Base-by-base conservation (phyloP, 2,888 invertebrate species). In the Agrochola lychnidis region DNA sequence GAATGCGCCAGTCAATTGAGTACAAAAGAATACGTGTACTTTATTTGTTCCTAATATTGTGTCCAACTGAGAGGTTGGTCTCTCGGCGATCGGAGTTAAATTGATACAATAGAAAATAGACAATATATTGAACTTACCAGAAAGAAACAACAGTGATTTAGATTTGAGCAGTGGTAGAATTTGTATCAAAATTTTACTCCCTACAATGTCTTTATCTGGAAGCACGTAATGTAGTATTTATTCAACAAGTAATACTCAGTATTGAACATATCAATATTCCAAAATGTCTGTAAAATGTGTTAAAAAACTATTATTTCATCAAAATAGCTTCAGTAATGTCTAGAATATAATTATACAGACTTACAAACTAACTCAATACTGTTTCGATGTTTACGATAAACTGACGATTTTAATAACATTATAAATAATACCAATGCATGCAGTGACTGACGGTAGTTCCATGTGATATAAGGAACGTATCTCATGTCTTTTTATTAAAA, bases 201-300 rank as follows among this genome's bases (percentile, higher is more conserved):
- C 69, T 76, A 79, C 48, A 69, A 75, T 76, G 70, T 84, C 67
- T 87, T 83, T 85, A 83, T 84, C 81, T 89, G 91, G 91, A 93
- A 93, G 91, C 91, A 89, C 90, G 85, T 81, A 48, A 56, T 66
- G 51, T 42, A 51, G 40, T 42, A 62, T 56, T 71, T 45, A 78
- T 40, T 59, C 42, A 73, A 53, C n/a, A 78, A 70, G 57, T 73
- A 73, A 63, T 68, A 84, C 73, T 84, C 48, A 63, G 57, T 76
- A 79, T 73, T 83, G 78, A 70, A 75, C 64, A 75, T 71, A 25
- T 67, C 16, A 53, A 59, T 70, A 36, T 36, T 66, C 10, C 36
- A 45, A 40, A 0, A 30, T 57, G 19, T 69, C 59, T 69, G 45
- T 72, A 69, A 62, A 68, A 71, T 53, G 16, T 71, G 63, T 70